A percentile compares a stretch with the other conserved stretches of the same genome.
Evolutionary conservation across 1,140 invertebrate species (phyloP).

Genomic region (Drosophila sechellia): DNA sequence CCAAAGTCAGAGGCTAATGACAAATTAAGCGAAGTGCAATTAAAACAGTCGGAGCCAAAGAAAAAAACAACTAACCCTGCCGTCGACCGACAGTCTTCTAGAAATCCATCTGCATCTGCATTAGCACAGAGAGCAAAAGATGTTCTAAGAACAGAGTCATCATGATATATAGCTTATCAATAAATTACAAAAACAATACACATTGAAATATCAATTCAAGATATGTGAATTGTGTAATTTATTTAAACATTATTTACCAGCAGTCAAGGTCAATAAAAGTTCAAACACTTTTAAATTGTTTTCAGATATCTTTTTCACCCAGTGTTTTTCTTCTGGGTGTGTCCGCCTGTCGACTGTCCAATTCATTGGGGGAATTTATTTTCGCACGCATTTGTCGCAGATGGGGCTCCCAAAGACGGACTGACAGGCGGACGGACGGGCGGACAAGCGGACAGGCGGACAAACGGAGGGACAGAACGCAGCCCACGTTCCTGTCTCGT

Average conservation of each 20-base stretch:
- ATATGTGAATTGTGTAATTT: too few species aligned
- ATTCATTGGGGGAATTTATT: conserved; percentile 64
- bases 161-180: too few species aligned
- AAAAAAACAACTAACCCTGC: conserved; percentile 24
- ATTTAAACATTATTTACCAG: neutral
- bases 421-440: conserved; percentile 8
- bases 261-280: neutral
- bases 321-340: conserved; percentile 49
- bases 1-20: conserved; percentile 79
- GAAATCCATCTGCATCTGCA: conserved; percentile 39
- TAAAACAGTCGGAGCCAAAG: conserved; percentile 53
- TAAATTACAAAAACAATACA: too few species aligned
- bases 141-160: neutral
- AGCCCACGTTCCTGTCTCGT: conserved; percentile 53
- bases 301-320: conserved; percentile 1
- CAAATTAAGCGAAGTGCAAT: conserved; percentile 77
- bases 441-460: conserved; percentile 7
- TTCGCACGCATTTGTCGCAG: conserved; percentile 72
- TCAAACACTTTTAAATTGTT: too few species aligned
- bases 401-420: conserved; percentile 22
- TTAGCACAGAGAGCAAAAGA: conserved; percentile 19
- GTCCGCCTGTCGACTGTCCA: conserved; percentile 18
- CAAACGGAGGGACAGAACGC: conserved; percentile 13
- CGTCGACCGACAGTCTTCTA: conserved; percentile 10
- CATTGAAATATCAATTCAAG: too few species aligned